These are phyloP conservation scores for Anoplolepis gracilipes DNA, from an alignment of 1,140 invertebrate species.

Conservation along the genomic window DNA sequence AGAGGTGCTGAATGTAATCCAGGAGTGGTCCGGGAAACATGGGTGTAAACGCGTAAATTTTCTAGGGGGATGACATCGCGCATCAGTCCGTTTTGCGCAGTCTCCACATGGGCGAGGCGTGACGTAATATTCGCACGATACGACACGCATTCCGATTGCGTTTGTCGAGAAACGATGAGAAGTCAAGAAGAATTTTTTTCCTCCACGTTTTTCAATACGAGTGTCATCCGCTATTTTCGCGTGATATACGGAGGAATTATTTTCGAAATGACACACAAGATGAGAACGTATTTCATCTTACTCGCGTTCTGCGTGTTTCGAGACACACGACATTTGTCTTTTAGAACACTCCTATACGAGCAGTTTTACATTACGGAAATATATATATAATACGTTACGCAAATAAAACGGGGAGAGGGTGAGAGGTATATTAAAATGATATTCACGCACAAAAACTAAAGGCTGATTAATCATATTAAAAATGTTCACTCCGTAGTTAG, in stretches of 20 bases:
- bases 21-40: constrained; percentile 48
- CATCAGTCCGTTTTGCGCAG: constrained; percentile 50
- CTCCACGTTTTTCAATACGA: not conserved
- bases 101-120: constrained; percentile 35
- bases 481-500: constrained; percentile 15
- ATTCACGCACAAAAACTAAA: not conserved
- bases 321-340: not conserved
- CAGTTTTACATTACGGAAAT: not conserved
- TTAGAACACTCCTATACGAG: not conserved
- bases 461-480: constrained; percentile 12
- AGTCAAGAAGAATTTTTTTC: not conserved
- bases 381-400: not conserved
- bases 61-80: constrained; percentile 47
- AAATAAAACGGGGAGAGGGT: not conserved
- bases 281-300: not conserved
- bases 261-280: not conserved
- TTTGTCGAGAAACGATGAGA: not conserved
- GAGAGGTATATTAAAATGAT: constrained; percentile 1
- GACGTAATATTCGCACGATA: constrained; percentile 35
- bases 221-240: constrained; percentile 10
- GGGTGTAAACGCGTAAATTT: constrained; percentile 60
- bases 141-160: constrained; percentile 22
- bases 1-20: constrained; percentile 58
- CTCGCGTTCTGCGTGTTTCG: not conserved
- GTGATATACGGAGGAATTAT: too few species aligned